Evolutionary conservation across 1,140 invertebrate genomes (phyloP).

Genomic region (Lithobius niger): DNA sequence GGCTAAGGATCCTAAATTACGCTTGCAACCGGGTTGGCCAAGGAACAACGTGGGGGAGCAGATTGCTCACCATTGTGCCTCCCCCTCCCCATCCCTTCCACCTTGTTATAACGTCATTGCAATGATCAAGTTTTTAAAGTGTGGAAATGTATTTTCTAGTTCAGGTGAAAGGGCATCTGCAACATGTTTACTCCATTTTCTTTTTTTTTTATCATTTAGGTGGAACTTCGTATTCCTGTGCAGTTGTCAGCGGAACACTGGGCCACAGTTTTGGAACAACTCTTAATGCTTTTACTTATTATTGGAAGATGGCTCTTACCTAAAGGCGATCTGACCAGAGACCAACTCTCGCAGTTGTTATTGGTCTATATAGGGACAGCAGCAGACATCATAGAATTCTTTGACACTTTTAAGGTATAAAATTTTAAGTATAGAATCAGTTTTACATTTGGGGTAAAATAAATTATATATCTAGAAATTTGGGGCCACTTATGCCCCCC

Average conservation of each 20-base stretch:
- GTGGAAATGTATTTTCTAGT: too few species aligned
- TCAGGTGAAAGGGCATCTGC: too few species aligned
- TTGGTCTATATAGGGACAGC: conserved; percentile 64
- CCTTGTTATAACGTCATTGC: too few species aligned
- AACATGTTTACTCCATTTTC: not conserved
- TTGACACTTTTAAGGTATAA: conserved; percentile 70
- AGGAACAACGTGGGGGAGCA: too few species aligned
- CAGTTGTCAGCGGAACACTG: conserved; percentile 47
- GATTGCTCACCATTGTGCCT: too few species aligned
- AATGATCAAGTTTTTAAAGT: too few species aligned
- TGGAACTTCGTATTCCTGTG: conserved; percentile 19
- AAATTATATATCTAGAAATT: too few species aligned
- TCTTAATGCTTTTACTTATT: conserved; percentile 74
- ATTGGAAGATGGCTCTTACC: conserved; percentile 78
- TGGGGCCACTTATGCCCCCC: too few species aligned
- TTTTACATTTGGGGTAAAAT: too few species aligned
- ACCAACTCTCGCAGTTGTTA: conserved; percentile 80
- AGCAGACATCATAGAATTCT: conserved; percentile 91
- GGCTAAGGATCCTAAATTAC: too few species aligned
- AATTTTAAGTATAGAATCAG: conserved; percentile 6
- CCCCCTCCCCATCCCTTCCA: too few species aligned
- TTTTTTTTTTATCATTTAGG: conserved; percentile 10
- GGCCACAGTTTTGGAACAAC: conserved; percentile 76
- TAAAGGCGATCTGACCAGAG: conserved; percentile 69
- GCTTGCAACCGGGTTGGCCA: too few species aligned